Conservation (phyloP, 2,113 vertebrate genomes). For the Pyrgilauda ruficollis region DNA sequence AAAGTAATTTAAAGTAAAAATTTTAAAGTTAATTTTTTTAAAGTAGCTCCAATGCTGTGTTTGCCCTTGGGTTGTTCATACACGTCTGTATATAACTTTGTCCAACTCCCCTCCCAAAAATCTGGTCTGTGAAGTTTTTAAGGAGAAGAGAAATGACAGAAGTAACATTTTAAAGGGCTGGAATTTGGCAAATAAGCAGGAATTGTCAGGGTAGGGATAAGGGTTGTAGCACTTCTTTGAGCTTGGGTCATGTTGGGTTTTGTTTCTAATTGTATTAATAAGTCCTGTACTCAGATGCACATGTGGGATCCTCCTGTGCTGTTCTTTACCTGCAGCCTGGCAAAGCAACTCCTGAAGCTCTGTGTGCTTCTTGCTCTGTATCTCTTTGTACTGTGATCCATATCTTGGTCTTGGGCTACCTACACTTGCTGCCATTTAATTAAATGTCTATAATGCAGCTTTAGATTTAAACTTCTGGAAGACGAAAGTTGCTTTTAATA, state of each 20-base stretch:
- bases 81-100: neutral
- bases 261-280: neutral
- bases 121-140: neutral
- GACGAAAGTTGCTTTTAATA: neutral
- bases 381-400: neutral
- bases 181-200: neutral
- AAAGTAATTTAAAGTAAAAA: neutral
- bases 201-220: neutral
- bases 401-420: neutral
- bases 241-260: neutral
- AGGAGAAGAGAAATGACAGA: neutral
- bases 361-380: neutral
- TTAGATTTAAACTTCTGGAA: neutral
- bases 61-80: neutral
- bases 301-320: neutral
- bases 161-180: neutral
- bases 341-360: neutral
- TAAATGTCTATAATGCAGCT: neutral
- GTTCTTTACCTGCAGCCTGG: neutral
- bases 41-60: neutral
- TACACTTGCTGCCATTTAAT: neutral
- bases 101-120: neutral
- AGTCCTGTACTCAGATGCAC: neutral
- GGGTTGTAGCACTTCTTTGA: neutral
- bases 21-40: too few relatives aligned